Conservation (phyloP, 2,797 vertebrate species). For the Remorina albescens region DNA sequence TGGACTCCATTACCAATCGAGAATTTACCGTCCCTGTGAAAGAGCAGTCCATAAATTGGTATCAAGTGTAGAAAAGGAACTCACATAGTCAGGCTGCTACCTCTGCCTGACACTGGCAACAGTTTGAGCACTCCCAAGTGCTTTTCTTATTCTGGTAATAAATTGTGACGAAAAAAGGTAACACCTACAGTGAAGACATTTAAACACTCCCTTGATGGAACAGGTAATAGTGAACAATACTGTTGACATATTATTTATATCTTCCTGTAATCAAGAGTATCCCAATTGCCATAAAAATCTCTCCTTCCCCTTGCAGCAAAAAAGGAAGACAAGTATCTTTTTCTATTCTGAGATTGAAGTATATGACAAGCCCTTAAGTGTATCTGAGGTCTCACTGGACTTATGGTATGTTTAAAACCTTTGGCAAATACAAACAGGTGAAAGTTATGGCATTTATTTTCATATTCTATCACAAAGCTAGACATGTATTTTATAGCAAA, state of each 20-base stretch:
- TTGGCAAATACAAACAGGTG: conserved; percentile 39
- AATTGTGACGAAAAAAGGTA: conserved; percentile 62
- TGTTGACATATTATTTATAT: conserved; percentile 69
- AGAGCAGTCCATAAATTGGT: conserved; percentile 43
- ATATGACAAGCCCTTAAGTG: conserved; percentile 32
- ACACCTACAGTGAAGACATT: conserved; percentile 58
- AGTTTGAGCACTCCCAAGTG: conserved; percentile 57
- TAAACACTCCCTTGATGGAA: conserved; percentile 67
- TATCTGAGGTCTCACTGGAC: conserved; percentile 24
- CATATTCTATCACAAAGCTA: conserved; percentile 1
- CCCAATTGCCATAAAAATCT: conserved; percentile 55
- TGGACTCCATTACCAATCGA: conserved; percentile 36
- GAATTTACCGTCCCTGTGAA: conserved; percentile 46
- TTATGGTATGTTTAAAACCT: conserved; percentile 39
- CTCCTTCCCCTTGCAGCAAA: conserved; percentile 26
- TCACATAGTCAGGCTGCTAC: conserved; percentile 34
- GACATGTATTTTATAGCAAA: background rate
- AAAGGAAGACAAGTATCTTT: conserved; percentile 26
- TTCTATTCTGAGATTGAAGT: conserved; percentile 3
- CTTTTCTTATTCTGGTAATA: conserved; percentile 64
- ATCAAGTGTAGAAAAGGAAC: conserved; percentile 57
- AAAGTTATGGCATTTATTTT: conserved; percentile 19
- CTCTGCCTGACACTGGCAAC: conserved; percentile 28
- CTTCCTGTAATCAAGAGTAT: conserved; percentile 47
- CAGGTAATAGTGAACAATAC: conserved; percentile 64